Percentiles rank a stretch among this genome's conserved stretches.
Conservation (phyloP, 2,113 vertebrate genomes). For the Rhinolophus sinicus region DNA sequence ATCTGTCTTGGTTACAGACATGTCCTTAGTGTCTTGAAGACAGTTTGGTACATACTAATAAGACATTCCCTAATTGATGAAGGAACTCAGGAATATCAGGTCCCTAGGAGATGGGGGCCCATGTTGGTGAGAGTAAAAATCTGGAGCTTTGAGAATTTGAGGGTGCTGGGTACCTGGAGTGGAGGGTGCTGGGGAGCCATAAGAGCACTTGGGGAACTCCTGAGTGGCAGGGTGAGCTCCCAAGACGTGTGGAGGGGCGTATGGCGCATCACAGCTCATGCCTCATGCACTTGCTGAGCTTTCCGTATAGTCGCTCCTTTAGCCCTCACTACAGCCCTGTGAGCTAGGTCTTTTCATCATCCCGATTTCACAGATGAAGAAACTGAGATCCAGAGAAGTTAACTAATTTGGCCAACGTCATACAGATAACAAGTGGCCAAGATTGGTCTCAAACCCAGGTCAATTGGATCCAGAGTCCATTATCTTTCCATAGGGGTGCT, state of each 20-base stretch:
- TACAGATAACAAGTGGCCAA: not conserved
- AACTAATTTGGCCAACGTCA: not conserved
- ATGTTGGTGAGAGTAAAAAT: not conserved
- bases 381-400: not conserved
- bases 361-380: not conserved
- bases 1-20: not conserved
- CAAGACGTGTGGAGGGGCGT: not conserved
- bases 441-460: not conserved
- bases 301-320: not conserved
- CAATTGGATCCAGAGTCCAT: not conserved
- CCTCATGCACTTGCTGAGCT: not conserved
- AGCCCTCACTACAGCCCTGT: not conserved
- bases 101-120: not conserved
- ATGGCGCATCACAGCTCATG: not conserved
- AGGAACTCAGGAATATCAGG: not conserved
- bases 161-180: not conserved
- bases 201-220: not conserved
- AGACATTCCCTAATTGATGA: not conserved
- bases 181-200: not conserved
- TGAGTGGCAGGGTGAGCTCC: not conserved
- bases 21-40: not conserved
- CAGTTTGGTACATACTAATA: not conserved
- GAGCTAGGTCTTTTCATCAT: not conserved
- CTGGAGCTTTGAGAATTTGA: not conserved
- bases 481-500: not conserved